phyloP scores from a whole-genome alignment of 2,113 vertebrate genomes.

The Peucedramus taeniatus region DNA sequence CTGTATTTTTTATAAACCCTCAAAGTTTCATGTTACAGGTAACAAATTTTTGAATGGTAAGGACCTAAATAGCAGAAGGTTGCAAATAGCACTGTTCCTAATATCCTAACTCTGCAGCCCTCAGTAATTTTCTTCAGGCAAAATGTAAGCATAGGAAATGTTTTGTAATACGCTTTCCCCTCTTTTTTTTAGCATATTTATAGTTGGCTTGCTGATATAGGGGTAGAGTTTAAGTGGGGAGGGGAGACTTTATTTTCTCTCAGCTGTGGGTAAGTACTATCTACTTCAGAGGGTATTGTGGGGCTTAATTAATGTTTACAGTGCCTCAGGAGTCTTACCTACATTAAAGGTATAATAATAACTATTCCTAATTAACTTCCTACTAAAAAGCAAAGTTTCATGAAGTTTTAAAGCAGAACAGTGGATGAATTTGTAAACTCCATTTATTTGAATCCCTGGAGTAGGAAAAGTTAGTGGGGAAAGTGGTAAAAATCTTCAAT shows the following conservation, averaged over 20 bases:
- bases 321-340: conserved; percentile 26
- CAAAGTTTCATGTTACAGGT: not conserved
- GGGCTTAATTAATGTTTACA: conserved; percentile 54
- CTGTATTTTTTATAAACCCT: not conserved
- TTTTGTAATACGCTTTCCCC: not conserved
- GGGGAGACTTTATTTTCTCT: not conserved
- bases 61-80: not conserved
- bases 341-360: conserved; percentile 36
- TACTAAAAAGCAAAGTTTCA: conserved; percentile 43
- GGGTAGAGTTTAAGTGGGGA: not conserved
- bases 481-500: conserved; percentile 48
- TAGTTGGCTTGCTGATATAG: not conserved
- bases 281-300: conserved; percentile 18
- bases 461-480: conserved; percentile 30
- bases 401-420: conserved; percentile 35
- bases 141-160: not conserved
- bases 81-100: not conserved
- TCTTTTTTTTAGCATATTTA: not conserved
- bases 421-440: conserved; percentile 32
- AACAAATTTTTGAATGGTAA: not conserved
- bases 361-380: conserved; percentile 54
- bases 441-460: conserved; percentile 42
- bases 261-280: not conserved
- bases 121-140: not conserved
- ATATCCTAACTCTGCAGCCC: not conserved